These are phyloP conservation scores for Microchirus variegatus DNA, from an alignment of 2,797 vertebrate species.

Conservation along the genomic window DNA sequence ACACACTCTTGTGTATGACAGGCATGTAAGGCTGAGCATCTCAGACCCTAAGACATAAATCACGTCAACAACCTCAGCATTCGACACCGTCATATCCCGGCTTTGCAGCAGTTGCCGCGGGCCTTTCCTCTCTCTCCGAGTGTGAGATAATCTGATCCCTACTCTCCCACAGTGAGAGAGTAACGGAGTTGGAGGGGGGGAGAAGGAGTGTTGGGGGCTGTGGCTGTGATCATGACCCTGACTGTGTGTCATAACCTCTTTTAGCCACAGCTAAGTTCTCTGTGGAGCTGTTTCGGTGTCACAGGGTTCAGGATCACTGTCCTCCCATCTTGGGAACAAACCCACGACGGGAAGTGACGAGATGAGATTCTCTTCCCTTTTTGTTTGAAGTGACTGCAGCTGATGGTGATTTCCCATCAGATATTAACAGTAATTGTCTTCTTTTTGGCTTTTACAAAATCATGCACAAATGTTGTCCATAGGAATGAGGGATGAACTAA, in stretches of 20 bases:
- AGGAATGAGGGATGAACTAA: too few species aligned
- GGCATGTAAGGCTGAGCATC: conserved; percentile 26
- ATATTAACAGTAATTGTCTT: too few species aligned
- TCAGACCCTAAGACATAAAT: conserved; percentile 49
- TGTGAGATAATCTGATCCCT: conserved; percentile 68
- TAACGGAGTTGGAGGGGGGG: neutral
- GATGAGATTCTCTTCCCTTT: neutral
- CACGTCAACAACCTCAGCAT: conserved; percentile 38
- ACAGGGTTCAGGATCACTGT: conserved; percentile 58
- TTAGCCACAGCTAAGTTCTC: conserved; percentile 60
- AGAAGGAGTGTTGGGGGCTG: neutral
- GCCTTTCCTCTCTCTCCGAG: conserved; percentile 47
- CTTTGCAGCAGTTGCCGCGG: conserved; percentile 47
- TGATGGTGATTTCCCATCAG: neutral
- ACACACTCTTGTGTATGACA: conserved; percentile 2
- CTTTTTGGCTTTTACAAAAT: too few species aligned
- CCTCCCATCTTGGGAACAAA: conserved; percentile 49
- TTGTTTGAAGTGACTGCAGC: neutral
- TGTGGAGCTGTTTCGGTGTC: conserved; percentile 49
- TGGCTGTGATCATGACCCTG: conserved; percentile 41
- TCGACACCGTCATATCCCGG: conserved; percentile 24
- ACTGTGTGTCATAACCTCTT: conserved; percentile 70
- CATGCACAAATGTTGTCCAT: too few species aligned
- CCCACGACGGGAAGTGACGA: conserved; percentile 3
- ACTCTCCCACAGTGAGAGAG: conserved; percentile 53